phyloP scores from a whole-genome alignment of 2,888 invertebrate genomes.

The Eulithis prunata region DNA sequence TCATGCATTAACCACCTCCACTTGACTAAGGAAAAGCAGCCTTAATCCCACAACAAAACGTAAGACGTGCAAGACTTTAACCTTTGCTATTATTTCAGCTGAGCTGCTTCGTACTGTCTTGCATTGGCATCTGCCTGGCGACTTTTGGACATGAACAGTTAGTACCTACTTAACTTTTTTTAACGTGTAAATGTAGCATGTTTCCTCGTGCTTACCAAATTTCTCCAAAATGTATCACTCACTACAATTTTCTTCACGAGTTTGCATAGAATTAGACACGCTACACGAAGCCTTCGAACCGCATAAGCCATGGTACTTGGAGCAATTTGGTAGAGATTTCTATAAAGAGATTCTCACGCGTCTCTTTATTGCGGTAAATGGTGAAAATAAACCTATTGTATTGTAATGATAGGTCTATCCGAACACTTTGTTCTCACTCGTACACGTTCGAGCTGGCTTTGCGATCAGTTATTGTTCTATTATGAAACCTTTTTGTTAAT shows the following conservation, averaged over 20 bases:
- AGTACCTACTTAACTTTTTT: constrained; percentile 66
- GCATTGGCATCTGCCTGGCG: constrained; percentile 77
- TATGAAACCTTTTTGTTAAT: constrained; percentile 39
- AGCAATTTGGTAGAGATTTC: constrained; percentile 74
- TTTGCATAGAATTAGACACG: constrained; percentile 47
- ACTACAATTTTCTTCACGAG: constrained; percentile 28
- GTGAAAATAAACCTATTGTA: constrained; percentile 77
- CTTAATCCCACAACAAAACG: constrained; percentile 1
- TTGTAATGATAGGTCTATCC: constrained; percentile 58
- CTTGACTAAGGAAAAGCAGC: constrained; percentile 9
- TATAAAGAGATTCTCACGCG: constrained; percentile 74
- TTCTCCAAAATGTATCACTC: constrained; percentile 32
- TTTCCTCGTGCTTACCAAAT: constrained; percentile 24
- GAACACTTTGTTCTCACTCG: constrained; percentile 65
- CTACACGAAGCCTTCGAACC: constrained; percentile 52
- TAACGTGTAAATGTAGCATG: constrained; percentile 36
- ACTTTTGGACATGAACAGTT: constrained; percentile 82
- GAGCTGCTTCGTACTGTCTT: constrained; percentile 74
- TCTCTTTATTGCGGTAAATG: constrained; percentile 73
- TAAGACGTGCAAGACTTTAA: constrained; percentile 11
- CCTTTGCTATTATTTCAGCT: constrained; percentile 73
- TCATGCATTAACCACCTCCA: constrained; percentile 28
- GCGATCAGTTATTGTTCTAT: constrained; percentile 60
- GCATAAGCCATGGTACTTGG: constrained; percentile 60
- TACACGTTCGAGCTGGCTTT: constrained; percentile 60